These are phyloP conservation scores for Masticophis lateralis DNA, from an alignment of 2,797 vertebrate genomes.

Conservation along the genomic window DNA sequence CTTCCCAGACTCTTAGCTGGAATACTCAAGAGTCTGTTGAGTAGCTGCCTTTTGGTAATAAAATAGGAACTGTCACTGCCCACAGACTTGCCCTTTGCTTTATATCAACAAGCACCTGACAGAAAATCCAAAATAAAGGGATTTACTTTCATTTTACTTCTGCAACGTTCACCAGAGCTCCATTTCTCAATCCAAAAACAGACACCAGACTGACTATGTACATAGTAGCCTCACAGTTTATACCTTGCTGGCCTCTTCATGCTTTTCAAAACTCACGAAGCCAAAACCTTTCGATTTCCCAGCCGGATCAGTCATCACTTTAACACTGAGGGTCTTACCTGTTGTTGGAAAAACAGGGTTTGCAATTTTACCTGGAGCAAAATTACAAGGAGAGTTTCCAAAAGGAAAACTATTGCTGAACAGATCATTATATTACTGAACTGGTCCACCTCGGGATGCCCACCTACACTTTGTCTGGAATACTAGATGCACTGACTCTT, in stretches of 20 bases:
- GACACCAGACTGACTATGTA: too few species aligned
- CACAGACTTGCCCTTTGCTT: neutral
- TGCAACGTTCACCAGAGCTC: neutral
- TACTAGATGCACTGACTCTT: neutral
- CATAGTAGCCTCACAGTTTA: neutral
- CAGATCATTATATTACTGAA: neutral
- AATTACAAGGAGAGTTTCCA: neutral
- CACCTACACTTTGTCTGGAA: neutral
- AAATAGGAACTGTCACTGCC: neutral
- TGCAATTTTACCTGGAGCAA: slow-evolving; percentile 17
- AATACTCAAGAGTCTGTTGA: neutral
- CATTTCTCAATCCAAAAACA: neutral
- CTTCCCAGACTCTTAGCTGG: neutral
- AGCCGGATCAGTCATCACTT: slow-evolving; percentile 93
- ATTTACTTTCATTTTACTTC: neutral
- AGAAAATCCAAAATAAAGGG: neutral
- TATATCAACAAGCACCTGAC: neutral
- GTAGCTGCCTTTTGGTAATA: neutral
- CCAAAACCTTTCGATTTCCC: slow-evolving; percentile 99
- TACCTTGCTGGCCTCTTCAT: slow-evolving; percentile 98
- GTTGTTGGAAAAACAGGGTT: slow-evolving; percentile 64
- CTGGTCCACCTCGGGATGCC: neutral
- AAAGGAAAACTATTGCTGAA: neutral
- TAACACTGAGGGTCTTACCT: slow-evolving; percentile 98
- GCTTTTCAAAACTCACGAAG: slow-evolving; percentile 97